Conservation (phyloP, 2,113 vertebrate genomes). For the Marmota monax region DNA sequence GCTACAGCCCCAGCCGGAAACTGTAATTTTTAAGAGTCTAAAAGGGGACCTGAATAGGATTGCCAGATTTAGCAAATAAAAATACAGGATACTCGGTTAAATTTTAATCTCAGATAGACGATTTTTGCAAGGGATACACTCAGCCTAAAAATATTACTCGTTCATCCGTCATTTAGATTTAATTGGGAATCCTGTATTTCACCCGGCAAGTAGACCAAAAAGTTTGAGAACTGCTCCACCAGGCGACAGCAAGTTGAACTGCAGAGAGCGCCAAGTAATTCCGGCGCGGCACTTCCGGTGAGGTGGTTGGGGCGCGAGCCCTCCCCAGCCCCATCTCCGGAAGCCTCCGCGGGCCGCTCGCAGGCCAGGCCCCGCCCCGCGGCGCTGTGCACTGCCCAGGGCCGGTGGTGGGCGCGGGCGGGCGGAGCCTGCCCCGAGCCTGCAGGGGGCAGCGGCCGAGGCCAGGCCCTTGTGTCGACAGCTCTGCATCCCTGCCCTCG, state of each 20-base stretch:
- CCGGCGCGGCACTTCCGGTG: not conserved
- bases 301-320: rapidly evolving
- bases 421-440: not conserved
- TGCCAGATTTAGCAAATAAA: conserved; percentile 14
- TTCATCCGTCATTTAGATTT: not conserved
- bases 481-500: not conserved
- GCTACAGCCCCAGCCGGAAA: too few relatives aligned
- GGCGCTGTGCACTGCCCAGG: not conserved
- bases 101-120: not conserved
- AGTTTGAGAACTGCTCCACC: rapidly evolving
- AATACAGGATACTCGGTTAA: not conserved
- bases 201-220: not conserved
- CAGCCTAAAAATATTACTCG: not conserved
- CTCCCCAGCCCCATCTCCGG: not conserved
- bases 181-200: not conserved
- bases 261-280: rapidly evolving
- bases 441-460: not conserved
- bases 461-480: not conserved
- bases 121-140: not conserved
- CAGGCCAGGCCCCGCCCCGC: not conserved
- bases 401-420: not conserved
- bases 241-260: rapidly evolving
- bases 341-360: not conserved
- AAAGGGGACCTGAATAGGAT: not conserved
- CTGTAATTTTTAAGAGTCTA: not conserved